A percentile compares a stretch with the other conserved stretches of the same genome.
Evolutionary conservation across 2,797 vertebrate species (phyloP).

Genomic region (Arnoldichthys spilopterus): DNA sequence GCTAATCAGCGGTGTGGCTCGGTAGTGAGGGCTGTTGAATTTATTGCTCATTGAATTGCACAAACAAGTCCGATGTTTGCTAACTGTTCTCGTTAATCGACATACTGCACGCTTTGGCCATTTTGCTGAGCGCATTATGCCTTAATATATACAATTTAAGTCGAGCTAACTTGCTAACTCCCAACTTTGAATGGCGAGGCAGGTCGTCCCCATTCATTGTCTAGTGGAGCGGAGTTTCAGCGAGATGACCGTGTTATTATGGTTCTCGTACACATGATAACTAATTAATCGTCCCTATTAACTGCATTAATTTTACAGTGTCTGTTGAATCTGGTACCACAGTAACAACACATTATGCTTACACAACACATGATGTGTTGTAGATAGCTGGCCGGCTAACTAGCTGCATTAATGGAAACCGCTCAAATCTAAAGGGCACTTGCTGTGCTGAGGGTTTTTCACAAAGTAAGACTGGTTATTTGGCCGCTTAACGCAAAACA

Average conservation of each 20-base stretch:
- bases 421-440: background rate
- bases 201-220: slow-evolving; percentile 16
- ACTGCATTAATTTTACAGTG: too few species aligned
- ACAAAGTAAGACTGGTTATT: too few species aligned
- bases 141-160: background rate
- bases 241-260: background rate
- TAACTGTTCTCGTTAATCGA: too few species aligned
- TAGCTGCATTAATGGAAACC: background rate
- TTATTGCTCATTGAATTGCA: background rate
- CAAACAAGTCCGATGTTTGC: background rate
- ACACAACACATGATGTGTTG: background rate
- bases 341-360: background rate
- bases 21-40: background rate
- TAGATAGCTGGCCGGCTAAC: background rate
- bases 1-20: slow-evolving; percentile 5
- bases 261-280: background rate
- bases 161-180: background rate
- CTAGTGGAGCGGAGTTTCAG: background rate
- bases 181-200: slow-evolving; percentile 21
- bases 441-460: background rate
- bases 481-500: too few species aligned
- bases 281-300: too few species aligned
- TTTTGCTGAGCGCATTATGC: background rate
- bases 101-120: background rate
- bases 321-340: too few species aligned